Base-by-base conservation (phyloP, 2,113 vertebrate genomes). In the Tenebrosternarchus preto region DNA sequence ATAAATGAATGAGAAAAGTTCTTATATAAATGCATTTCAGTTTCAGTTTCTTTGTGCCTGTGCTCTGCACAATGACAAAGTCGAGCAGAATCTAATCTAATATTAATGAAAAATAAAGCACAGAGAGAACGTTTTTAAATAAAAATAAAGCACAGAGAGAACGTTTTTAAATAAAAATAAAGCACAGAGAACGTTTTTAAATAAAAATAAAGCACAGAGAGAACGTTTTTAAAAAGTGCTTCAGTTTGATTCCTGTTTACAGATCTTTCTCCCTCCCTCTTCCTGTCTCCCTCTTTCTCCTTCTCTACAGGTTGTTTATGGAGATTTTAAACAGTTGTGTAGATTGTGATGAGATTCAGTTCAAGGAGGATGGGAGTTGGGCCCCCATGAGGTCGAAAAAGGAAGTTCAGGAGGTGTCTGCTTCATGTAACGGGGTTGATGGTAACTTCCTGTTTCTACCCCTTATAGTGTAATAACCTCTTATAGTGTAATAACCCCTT, bases 281-380 rank as follows among this genome's bases (percentile, higher is more conserved):
- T 16, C 22, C 19, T 20, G n/a, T n/a, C 69, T 53, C 17, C 8
- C 24, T 59, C 17, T 67, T n/a, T 64, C 7, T 70, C 20, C 70
- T 83, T 50, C 0, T 83, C 77, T 67, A 1, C 87, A 99, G 98
- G 85, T 93, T 99, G 87, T 99, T 99, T 86, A 98, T 99, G 94
- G 98, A 99, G 90, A 99, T 99, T 90, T 92, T 99, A 64, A 99
- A 97, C 90, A 98, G 93, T 83, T 99, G 97, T 76, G 94, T 94
- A 77, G 98, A 99, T 76, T 99, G 97, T 84, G 98, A 99, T 60
- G 98, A 99, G 84, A 99, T 99, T 87, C 97, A 99, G 89, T 99
- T 99, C 72, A 98, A 98, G 80, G 97, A 99, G 84, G 98, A 99
- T 19, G 98, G 98, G 4, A 96, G 93, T 1, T 99, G 98, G 98